Percentiles rank a stretch among this genome's conserved stretches.
Conservation (phyloP, 1,140 invertebrate species). For the Leucophenga varia region DNA sequence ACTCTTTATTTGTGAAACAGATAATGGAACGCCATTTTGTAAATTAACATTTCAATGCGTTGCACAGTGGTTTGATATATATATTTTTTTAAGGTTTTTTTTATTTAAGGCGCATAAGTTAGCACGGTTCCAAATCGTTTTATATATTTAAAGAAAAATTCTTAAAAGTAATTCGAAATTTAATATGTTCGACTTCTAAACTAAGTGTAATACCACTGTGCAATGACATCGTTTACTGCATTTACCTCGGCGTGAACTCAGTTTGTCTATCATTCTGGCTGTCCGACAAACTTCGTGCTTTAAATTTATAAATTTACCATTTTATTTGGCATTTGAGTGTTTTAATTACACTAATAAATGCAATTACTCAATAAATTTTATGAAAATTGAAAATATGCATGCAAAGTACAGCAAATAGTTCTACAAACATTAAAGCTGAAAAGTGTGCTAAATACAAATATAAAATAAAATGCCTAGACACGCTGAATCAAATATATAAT, state of each 20-base stretch:
- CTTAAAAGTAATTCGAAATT: too few species aligned
- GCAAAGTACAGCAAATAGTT: slow-evolving; percentile 20
- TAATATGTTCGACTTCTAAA: too few species aligned
- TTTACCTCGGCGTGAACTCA: slow-evolving; percentile 28
- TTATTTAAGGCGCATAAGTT: too few species aligned
- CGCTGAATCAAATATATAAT: too few species aligned
- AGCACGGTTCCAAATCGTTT: too few species aligned
- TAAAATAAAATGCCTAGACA: too few species aligned
- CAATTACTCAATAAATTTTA: slow-evolving; percentile 51
- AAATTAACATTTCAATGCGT: slow-evolving; percentile 36
- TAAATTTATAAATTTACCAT: slow-evolving; percentile 42
- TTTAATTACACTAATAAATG: slow-evolving; percentile 41
- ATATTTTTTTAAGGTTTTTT: too few species aligned
- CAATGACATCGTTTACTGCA: neutral
- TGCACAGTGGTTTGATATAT: too few species aligned
- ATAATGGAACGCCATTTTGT: slow-evolving; percentile 23
- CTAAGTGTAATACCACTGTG: too few species aligned
- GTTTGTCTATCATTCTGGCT: slow-evolving; percentile 18
- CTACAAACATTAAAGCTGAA: too few species aligned
- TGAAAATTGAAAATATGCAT: slow-evolving; percentile 45
- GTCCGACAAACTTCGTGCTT: neutral
- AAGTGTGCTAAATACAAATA: too few species aligned
- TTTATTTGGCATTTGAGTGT: slow-evolving; percentile 42
- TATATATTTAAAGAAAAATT: too few species aligned
- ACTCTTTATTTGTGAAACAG: neutral